These are phyloP conservation scores for Syrmaticus mikado DNA, from an alignment of 2,113 vertebrate genomes.

Conservation along the genomic window DNA sequence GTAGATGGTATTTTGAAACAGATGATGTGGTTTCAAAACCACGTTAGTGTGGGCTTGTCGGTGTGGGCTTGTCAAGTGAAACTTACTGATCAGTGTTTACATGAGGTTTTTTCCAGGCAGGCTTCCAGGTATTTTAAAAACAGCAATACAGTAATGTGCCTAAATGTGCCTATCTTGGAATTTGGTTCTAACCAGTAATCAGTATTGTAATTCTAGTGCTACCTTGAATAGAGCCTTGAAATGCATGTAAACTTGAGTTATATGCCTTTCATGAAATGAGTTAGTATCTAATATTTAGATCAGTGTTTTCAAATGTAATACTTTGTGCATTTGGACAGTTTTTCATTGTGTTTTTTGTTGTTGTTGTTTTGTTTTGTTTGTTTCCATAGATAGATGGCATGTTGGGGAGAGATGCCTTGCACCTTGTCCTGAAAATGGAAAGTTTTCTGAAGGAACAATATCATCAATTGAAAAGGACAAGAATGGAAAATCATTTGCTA, in stretches of 20 bases:
- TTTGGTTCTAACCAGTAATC: background rate
- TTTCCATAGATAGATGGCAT: conserved; percentile 71
- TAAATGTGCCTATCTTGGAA: background rate
- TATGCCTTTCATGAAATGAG: background rate
- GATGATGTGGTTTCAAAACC: accelerated
- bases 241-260: background rate
- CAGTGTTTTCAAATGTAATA: background rate
- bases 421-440: conserved; percentile 73
- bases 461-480: conserved; percentile 75
- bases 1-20: background rate
- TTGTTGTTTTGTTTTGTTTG: background rate
- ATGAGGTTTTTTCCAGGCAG: background rate
- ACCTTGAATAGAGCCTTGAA: background rate
- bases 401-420: conserved; percentile 80
- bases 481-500: conserved; percentile 68
- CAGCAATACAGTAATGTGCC: background rate
- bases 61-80: background rate
- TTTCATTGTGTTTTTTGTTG: background rate
- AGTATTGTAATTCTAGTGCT: background rate
- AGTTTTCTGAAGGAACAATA: conserved; percentile 79
- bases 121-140: background rate
- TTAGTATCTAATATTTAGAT: background rate
- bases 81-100: background rate
- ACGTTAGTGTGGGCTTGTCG: background rate
- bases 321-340: background rate